phyloP scores from a whole-genome alignment of 1,140 invertebrate genomes.

The Armadillidium nasatum region DNA sequence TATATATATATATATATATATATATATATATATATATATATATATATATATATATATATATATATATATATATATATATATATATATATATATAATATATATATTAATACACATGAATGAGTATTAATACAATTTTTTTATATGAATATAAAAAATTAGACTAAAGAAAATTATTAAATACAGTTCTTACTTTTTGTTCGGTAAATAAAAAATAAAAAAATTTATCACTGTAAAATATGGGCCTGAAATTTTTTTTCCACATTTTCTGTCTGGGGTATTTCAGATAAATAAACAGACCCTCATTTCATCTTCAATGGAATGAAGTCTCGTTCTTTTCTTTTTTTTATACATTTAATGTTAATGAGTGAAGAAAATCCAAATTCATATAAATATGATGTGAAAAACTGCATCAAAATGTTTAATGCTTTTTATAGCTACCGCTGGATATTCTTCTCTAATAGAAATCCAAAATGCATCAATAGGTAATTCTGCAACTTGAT shows the following conservation, averaged over 20 bases:
- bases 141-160: too few species aligned
- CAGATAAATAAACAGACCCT: constrained; percentile 6
- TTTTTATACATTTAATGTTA: not conserved
- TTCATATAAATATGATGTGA: constrained; percentile 7
- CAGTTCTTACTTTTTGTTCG: too few species aligned
- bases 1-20: too few species aligned
- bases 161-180: too few species aligned
- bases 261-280: not conserved
- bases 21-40: too few species aligned
- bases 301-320: not conserved
- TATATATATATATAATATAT: too few species aligned
- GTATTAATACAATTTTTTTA: too few species aligned
- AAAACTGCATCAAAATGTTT: constrained; percentile 9
- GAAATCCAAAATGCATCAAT: not conserved
- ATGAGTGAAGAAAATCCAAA: constrained; percentile 2
- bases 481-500: not conserved
- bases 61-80: too few species aligned
- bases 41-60: too few species aligned
- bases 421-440: constrained; percentile 17
- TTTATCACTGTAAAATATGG: not conserved
- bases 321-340: not conserved
- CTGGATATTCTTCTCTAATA: not conserved
- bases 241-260: not conserved
- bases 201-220: too few species aligned
- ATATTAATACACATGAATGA: too few species aligned